Conservation (phyloP, 2,113 vertebrate species). For the Delphinus delphis region DNA sequence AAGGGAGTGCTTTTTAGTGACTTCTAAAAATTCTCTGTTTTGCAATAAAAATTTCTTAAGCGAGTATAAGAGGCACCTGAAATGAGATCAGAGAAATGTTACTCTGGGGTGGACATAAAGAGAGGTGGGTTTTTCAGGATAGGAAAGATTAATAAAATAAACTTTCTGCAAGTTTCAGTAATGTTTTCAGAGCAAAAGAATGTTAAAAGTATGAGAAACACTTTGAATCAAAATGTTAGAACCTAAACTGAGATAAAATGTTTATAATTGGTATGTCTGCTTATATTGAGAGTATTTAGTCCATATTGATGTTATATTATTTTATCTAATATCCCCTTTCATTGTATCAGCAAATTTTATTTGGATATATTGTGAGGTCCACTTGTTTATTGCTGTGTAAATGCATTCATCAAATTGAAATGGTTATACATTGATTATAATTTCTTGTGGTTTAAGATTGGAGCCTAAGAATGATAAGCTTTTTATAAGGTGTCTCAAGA, state of each 20-base stretch:
- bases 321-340: not conserved
- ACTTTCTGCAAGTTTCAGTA: constrained; percentile 65
- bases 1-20: constrained; percentile 85
- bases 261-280: not conserved
- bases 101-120: not conserved
- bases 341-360: constrained; percentile 34
- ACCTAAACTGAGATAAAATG: not conserved
- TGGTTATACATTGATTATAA: not conserved
- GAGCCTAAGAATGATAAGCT: not conserved
- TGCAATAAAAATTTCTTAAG: constrained; percentile 41
- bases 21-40: constrained; percentile 70
- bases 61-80: constrained; percentile 55
- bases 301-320: not conserved
- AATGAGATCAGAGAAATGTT: not conserved
- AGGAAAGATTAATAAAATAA: not conserved
- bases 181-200: constrained; percentile 45
- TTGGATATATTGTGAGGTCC: not conserved
- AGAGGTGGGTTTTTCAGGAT: not conserved
- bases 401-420: not conserved
- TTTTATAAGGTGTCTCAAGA: constrained; percentile 34
- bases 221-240: constrained; percentile 17
- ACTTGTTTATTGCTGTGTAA: constrained; percentile 37
- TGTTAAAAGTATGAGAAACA: constrained; percentile 26
- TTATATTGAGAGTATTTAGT: not conserved
- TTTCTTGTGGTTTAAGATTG: not conserved